These are phyloP conservation scores for Oxycera nigricornis DNA, from an alignment of 2,888 invertebrate genomes.

Conservation along the genomic window DNA sequence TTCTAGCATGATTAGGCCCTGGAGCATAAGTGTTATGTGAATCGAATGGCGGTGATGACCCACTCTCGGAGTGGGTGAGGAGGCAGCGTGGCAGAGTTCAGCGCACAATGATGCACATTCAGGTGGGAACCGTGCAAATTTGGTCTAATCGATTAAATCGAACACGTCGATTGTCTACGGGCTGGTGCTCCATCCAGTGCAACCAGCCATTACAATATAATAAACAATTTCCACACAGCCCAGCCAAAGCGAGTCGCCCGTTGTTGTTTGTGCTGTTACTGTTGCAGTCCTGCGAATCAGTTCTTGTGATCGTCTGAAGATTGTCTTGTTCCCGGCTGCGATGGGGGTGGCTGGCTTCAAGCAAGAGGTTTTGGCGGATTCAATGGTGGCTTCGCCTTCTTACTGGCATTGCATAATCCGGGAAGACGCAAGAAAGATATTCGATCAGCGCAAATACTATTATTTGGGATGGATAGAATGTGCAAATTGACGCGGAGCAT, in stretches of 20 bases:
- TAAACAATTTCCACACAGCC: conserved; percentile 23
- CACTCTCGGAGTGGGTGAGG: conserved; percentile 6
- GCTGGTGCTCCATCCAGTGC: conserved; percentile 6
- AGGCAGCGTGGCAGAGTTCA: conserved; percentile 20
- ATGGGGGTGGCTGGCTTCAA: no score
- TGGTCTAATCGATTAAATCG: conserved; percentile 37
- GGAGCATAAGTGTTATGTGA: conserved; percentile 37
- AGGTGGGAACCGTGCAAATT: conserved; percentile 36
- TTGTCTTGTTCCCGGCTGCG: conserved; percentile 12
- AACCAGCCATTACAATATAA: conserved; percentile 32
- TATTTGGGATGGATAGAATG: conserved; percentile 24
- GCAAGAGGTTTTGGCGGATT: conserved; percentile 1
- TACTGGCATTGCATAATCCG: conserved; percentile 20
- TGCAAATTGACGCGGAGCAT: not conserved
- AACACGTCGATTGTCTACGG: conserved; percentile 30
- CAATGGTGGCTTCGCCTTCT: not conserved
- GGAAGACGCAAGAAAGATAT: conserved; percentile 10
- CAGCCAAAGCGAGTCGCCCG: not conserved
- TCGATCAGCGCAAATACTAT: conserved; percentile 3
- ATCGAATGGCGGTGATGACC: conserved; percentile 33
- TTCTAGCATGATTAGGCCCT: conserved; percentile 32
- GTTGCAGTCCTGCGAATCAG: conserved; percentile 18
- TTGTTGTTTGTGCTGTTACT: not conserved
- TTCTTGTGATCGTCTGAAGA: conserved; percentile 23
- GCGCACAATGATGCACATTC: conserved; percentile 22